phyloP scores from a whole-genome alignment of 2,797 vertebrate species.

The Aphelocoma californica region DNA sequence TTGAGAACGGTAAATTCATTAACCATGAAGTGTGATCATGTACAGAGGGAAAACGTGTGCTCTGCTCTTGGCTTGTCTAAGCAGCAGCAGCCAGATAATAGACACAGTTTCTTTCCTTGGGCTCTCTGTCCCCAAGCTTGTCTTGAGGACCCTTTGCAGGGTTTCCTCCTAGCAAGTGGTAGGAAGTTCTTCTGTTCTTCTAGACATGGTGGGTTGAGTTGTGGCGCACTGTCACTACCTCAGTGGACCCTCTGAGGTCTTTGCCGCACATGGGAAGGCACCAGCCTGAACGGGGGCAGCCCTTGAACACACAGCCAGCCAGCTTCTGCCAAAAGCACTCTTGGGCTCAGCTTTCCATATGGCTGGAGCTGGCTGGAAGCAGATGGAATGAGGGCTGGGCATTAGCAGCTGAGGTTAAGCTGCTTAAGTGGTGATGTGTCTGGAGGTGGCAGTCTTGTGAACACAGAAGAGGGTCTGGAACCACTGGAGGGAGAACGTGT shows the following conservation, averaged over 20 bases:
- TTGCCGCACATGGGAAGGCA: not conserved
- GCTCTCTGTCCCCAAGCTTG: not conserved
- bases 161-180: not conserved
- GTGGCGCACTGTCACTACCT: not conserved
- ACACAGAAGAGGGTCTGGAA: not conserved
- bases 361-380: not conserved
- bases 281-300: not conserved
- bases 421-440: not conserved
- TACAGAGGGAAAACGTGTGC: not conserved
- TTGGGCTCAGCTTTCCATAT: not conserved
- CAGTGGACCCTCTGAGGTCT: not conserved
- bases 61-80: not conserved
- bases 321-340: not conserved
- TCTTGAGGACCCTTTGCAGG: not conserved
- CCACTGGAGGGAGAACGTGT: not conserved
- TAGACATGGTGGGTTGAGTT: not conserved
- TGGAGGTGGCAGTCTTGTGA: not conserved
- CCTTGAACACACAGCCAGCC: not conserved
- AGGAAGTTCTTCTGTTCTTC: not conserved
- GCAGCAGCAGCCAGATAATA: not conserved
- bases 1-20: slow-evolving; percentile 8
- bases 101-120: not conserved
- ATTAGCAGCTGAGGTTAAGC: not conserved
- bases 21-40: not conserved
- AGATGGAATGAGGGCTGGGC: not conserved